Conservation (phyloP, 2,113 vertebrate genomes). For the Oncorhynchus nerka region DNA sequence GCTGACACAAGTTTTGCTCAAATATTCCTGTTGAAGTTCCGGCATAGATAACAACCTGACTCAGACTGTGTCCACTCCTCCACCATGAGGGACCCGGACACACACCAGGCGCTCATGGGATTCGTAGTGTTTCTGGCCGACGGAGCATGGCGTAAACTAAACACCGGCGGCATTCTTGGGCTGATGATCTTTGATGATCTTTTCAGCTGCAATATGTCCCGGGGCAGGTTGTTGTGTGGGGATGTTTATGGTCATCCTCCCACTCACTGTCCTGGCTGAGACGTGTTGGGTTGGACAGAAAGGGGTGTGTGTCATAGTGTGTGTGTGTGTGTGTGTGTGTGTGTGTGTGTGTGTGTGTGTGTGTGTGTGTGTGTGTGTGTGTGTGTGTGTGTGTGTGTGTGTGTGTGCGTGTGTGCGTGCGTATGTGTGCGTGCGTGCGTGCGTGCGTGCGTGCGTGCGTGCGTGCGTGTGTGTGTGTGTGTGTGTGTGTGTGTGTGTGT, state of each 20-base stretch:
- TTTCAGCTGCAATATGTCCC: constrained; percentile 15
- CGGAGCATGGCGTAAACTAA: constrained; percentile 66
- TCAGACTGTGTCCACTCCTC: neutral
- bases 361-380: no score
- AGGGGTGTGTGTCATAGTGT: neutral
- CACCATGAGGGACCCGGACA: constrained; percentile 15
- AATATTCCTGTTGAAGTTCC: constrained; percentile 11
- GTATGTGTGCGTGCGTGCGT: no score
- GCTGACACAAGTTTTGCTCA: constrained; percentile 4
- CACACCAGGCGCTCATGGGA: constrained; percentile 47
- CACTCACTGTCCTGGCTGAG: no score
- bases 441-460: no score
- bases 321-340: neutral
- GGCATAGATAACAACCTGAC: neutral
- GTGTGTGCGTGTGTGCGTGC: no score
- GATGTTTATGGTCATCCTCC: constrained; percentile 1
- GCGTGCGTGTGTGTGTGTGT: no score
- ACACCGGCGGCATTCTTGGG: constrained; percentile 57
- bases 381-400: no score
- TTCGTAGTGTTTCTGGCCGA: constrained; percentile 65
- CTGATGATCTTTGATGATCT: constrained; percentile 32
- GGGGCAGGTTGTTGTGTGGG: constrained; percentile 2
- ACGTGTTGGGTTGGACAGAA: neutral
- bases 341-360: no score
- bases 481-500: no score